Conservation (phyloP, 2,113 vertebrate species). For the Athene cunicularia region DNA sequence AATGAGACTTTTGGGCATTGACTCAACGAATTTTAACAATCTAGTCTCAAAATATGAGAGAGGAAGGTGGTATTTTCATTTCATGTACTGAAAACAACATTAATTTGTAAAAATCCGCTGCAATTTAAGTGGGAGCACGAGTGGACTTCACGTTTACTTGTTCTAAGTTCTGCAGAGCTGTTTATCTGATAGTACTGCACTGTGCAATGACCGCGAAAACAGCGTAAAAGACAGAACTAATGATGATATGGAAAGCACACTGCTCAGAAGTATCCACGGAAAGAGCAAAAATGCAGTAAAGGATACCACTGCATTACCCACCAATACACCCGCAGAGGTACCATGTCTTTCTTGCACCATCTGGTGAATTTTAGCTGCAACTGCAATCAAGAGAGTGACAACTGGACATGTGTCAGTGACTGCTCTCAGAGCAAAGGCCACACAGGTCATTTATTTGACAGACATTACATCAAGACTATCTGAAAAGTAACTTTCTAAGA, state of each 20-base stretch:
- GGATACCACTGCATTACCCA: accelerated
- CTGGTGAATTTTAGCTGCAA: slow-evolving; percentile 43
- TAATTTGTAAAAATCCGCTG: background rate
- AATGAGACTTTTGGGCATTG: background rate
- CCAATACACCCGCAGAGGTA: background rate
- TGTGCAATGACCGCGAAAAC: background rate
- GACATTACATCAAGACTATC: background rate
- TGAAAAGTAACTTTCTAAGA: background rate
- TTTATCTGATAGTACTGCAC: background rate
- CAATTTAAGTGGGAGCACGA: background rate
- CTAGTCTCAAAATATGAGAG: background rate
- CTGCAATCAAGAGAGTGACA: background rate
- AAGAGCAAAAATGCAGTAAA: background rate
- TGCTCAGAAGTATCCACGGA: background rate
- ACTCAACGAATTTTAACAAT: background rate
- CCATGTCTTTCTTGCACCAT: slow-evolving; percentile 22
- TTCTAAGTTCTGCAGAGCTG: background rate
- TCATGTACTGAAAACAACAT: background rate
- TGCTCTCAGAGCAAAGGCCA: background rate
- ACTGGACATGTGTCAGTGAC: background rate
- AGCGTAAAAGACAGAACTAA: background rate
- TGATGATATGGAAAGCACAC: accelerated
- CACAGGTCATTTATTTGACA: background rate
- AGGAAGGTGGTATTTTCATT: background rate
- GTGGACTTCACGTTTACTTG: background rate